Base-by-base conservation (phyloP, 23 tunicate genomes). In the Trididemnum nubilum region DNA sequence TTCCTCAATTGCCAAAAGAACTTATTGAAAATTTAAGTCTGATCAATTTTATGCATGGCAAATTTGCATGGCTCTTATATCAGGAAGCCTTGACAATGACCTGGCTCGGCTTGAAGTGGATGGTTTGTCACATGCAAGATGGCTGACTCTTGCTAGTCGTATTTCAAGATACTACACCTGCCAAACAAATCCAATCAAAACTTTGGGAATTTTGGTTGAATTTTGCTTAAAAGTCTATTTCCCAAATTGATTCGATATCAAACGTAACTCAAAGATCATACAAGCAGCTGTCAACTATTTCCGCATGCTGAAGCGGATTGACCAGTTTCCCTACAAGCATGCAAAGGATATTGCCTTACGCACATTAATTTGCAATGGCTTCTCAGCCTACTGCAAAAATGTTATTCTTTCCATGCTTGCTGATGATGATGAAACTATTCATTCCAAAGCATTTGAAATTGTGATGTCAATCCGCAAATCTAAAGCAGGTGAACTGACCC, bases 1-100 rank as follows among this genome's bases (percentile, higher is more conserved):
- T 54, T 28, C 82, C 82, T 52, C 66, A 58, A 22, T 21, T 78
- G 25, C 82, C 82, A 52, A 58, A 78, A 57, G 69, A 35, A 51
- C 72, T 78, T 78, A 51, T 58, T 5, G 82, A 78, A 24, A 30
- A 58, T 28, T 52, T 78, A 35, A 78, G 82, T 78, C 7, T 30
- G 82, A 78, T 52, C 82, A 78, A 78, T 51, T 27, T 34, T 78
- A 78, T 28, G 82, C 82, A 25, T 78, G 58, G 34, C 50, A 52
- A 78, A 78, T 78, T 34, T 78, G 82, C 31, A 25, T 22, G 35
- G 82, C 82, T 51, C 72, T 78, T 12, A n/a, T 78, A 57, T 52
- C 69, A 5, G 82, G 82, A 52, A 34, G 15, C 26, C 36, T 78
- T 78, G 82, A 78, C 67, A 34, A 54, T 52, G 82, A 69, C 65